Base-by-base conservation (phyloP, 2,888 invertebrate genomes). In the Troides aeacus region DNA sequence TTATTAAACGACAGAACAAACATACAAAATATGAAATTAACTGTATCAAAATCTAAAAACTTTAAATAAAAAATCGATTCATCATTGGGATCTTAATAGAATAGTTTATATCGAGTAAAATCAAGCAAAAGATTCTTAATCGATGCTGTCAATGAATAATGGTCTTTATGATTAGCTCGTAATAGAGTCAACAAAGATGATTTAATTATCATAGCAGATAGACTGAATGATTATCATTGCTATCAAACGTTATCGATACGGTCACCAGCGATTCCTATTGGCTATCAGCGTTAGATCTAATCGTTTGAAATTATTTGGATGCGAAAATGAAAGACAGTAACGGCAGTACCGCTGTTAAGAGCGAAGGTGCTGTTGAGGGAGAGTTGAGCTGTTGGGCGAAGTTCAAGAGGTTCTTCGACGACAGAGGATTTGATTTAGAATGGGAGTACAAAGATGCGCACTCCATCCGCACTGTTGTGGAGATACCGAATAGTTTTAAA, bases 391-490 rank as follows among this genome's bases (percentile, higher is more conserved):
- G 92, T 75, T 92, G 92, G 92, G 78, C 85, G 0, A 85, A 86
- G 68, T 88, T 92, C 70, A 90, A 84, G 76, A 87, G 85, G 64
- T 73, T 92, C 17, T 92, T 92, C 69, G 89, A 92, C 69, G 90
- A 85, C 23, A 80, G 90, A 78, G 92, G 92, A 1, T 92, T 92
- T 63, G 92, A 92, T 81, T 81, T 92, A 72, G 86, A 89, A 70
- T 92, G 84, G 71, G 92, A 92, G 78, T 90, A 87, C 71, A 80
- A 76, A 15, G 72, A 73, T 42, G 72, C 75, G 1, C 75, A 76
- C 10, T 72, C 84, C 7, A 73, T 79, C 7, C 81, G 75, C 62
- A 75, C 82, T 66, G 74, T 83, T 1, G 81, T 80, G 21, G 86
- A 86, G 46, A 79, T 72, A 70, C 79, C 75, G 42, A 77, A 70